Conservation (phyloP, 1,140 invertebrate genomes). For the Cecropterus lyciades region DNA sequence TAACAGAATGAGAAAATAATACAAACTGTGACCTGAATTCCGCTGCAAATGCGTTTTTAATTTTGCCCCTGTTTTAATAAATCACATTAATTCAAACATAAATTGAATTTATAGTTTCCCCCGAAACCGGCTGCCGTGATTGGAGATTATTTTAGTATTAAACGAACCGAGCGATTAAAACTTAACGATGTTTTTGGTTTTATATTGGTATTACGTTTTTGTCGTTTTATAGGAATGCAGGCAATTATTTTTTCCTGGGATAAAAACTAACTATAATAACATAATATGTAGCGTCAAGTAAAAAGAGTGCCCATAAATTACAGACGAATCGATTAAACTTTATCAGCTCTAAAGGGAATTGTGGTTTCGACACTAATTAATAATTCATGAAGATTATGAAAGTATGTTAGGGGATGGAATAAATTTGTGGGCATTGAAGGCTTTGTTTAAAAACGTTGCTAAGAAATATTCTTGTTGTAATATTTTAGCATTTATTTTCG, state of each 20-base stretch:
- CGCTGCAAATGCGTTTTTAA: neutral
- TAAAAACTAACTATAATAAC: too few relatives aligned
- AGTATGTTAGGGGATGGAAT: constrained; percentile 31
- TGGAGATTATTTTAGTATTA: too few relatives aligned
- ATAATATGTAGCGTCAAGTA: neutral
- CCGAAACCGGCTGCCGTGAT: too few relatives aligned
- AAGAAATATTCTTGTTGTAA: neutral
- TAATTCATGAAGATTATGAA: constrained; percentile 34
- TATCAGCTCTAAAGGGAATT: constrained; percentile 18
- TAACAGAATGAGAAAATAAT: neutral
- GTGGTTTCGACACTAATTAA: constrained; percentile 34
- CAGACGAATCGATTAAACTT: constrained; percentile 28
- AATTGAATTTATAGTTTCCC: constrained; percentile 9
- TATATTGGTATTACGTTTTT: too few relatives aligned
- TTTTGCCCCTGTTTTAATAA: neutral
- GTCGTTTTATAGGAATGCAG: too few relatives aligned
- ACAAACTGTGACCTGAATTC: neutral
- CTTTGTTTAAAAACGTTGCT: constrained; percentile 11
- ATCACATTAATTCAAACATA: constrained; percentile 5
- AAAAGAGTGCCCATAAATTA: constrained; percentile 10
- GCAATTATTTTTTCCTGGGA: too few relatives aligned
- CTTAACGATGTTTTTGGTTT: neutral
- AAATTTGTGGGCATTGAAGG: constrained; percentile 17
- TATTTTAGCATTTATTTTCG: too few relatives aligned
- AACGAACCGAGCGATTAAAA: neutral